Evolutionary conservation across 2,888 invertebrate genomes (phyloP).

Genomic region (Limnephilus marmoratus): DNA sequence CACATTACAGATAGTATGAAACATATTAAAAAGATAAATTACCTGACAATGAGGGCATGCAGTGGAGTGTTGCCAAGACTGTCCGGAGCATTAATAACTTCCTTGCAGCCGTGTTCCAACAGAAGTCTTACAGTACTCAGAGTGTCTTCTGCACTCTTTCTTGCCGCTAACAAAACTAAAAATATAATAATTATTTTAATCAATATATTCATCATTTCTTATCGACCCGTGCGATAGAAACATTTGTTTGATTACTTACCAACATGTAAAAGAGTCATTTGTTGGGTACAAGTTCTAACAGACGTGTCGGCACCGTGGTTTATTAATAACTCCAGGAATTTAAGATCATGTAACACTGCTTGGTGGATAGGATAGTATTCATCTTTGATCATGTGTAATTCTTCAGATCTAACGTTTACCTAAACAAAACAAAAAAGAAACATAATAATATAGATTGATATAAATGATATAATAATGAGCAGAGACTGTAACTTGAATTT

Average conservation of each 20-base stretch:
- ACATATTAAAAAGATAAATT: background rate
- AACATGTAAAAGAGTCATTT: constrained; percentile 83
- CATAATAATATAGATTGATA: background rate
- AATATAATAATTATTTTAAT: constrained; percentile 42
- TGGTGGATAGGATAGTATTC: constrained; percentile 89
- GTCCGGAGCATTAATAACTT: constrained; percentile 84
- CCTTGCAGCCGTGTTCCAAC: constrained; percentile 84
- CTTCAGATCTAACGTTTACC: constrained; percentile 76
- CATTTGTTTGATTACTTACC: constrained; percentile 70
- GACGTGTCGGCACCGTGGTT: constrained; percentile 84
- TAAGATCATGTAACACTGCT: constrained; percentile 84
- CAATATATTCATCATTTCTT: background rate
- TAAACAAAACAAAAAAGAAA: constrained; percentile 36
- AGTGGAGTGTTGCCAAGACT: constrained; percentile 85
- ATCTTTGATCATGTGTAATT: constrained; percentile 84
- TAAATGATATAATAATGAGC: background rate
- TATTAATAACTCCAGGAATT: constrained; percentile 82
- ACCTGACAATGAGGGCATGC: constrained; percentile 79
- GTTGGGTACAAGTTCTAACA: constrained; percentile 83
- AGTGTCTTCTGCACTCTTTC: constrained; percentile 84
- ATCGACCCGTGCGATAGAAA: background rate
- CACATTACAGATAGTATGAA: too few species aligned
- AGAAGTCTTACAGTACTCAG: constrained; percentile 82
- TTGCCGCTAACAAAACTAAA: constrained; percentile 81
- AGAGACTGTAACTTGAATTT: background rate